Evolutionary conservation across 2,888 invertebrate species (phyloP).

Genomic region (Uropetala carovei): DNA sequence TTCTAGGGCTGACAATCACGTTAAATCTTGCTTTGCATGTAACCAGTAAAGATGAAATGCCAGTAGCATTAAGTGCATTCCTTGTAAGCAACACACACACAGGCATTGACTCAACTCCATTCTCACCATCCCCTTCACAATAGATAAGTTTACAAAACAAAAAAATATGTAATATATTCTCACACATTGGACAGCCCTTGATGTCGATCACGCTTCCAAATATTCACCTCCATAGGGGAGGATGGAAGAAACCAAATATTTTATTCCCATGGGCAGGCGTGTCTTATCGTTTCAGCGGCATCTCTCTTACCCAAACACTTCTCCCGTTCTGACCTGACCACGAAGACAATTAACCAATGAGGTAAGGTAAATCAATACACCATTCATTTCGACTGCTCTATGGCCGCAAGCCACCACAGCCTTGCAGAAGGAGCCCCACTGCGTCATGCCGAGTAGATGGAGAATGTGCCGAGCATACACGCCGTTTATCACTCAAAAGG

Average conservation of each 20-base stretch:
- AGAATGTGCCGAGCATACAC: constrained; percentile 1
- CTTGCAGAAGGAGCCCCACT: background rate
- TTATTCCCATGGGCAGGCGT: background rate
- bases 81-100: constrained; percentile 14
- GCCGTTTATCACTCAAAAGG: background rate
- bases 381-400: background rate
- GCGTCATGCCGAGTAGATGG: background rate
- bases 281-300: background rate
- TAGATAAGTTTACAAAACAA: background rate
- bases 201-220: background rate
- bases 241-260: constrained; percentile 12
- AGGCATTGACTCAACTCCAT: constrained; percentile 41
- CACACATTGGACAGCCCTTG: background rate
- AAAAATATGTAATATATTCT: background rate
- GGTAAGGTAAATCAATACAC: background rate
- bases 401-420: background rate
- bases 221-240: background rate
- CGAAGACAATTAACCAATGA: background rate
- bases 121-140: background rate
- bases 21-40: constrained; percentile 24
- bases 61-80: constrained; percentile 22
- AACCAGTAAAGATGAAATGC: constrained; percentile 14
- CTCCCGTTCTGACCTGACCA: background rate
- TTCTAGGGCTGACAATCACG: constrained; percentile 18
- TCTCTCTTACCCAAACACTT: background rate